Base-by-base conservation (phyloP, 2,113 vertebrate species). In the Sinocyclocheilus rhinocerous region DNA sequence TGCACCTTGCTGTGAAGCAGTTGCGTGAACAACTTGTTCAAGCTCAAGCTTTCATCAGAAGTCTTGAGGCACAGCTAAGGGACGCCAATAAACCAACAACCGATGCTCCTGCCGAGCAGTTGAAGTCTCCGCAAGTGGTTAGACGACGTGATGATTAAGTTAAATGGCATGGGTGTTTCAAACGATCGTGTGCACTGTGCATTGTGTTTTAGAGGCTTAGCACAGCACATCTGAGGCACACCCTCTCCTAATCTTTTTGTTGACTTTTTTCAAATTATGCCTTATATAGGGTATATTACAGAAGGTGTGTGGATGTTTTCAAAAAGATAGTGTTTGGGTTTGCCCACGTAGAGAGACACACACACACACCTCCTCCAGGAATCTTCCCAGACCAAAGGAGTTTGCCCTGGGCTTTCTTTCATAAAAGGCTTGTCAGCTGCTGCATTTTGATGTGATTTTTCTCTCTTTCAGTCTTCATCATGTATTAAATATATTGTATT, bases 1-100 rank as follows among this genome's bases (percentile, higher is more conserved):
- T 92, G 79, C 91, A 91, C 1, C 82, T 86, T 1, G 91, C 88
- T 0, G 89, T 94, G 65, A 86, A 76, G 86, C 91, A 94, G 55
- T 89, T 96, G 87, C 90, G 90, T 76, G 92, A 92, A 6, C 92
- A 94, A 59, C 92, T 96, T 29, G 93, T 94, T 86, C 91, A 92
- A 63, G 94, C 94, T 1, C 59, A 84, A 18, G 86, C 90, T 55
- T 92, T 80, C 4, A 90, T 94, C 88, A 90, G 88, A 89, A 93
- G 75, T 61, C 91, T 93, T 3, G 93, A 94, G 89, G 86, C 88
- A 0, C 89, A 94, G 77, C 90, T 91, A 52, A 83, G 86, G n/a
- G 79, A 78, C 4, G 79, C 77, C 33, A 73, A 15, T 55, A 87
- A 87, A 84, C 89, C 72, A 63, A 59, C 50, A 45, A 57, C 61